Evolutionary conservation across 2,797 vertebrate species (phyloP).

Genomic region (Enteromius unitaeniatus): DNA sequence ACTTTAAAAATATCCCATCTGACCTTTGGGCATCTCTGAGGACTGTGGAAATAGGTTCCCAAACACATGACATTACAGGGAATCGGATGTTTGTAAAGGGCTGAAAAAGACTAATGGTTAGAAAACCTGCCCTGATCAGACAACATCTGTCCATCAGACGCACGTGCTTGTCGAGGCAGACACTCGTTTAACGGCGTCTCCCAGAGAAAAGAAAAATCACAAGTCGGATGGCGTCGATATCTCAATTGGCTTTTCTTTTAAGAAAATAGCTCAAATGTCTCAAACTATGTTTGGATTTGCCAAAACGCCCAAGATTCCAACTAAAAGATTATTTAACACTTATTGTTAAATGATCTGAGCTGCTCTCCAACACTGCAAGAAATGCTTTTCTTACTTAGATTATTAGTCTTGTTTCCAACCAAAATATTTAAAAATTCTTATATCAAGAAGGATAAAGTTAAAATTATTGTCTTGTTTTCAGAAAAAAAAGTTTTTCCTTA

Average conservation of each 20-base stretch:
- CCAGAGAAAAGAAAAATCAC: neutral
- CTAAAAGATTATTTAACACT: neutral
- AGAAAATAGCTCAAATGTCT: neutral
- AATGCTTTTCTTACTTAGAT: no score
- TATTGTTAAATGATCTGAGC: neutral
- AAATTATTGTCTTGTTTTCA: no score
- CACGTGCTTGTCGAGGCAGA: neutral
- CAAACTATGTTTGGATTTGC: neutral
- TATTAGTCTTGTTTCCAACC: no score
- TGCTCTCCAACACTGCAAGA: neutral
- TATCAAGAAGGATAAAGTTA: no score
- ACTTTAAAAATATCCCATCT: conserved; percentile 81
- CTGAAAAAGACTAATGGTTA: conserved; percentile 66
- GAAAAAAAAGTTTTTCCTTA: no score
- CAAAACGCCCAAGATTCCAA: neutral
- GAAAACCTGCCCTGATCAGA: conserved; percentile 44
- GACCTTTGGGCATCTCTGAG: conserved; percentile 74
- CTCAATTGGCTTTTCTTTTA: neutral
- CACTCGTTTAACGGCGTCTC: neutral
- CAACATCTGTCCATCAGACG: conserved; percentile 16
- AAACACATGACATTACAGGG: conserved; percentile 39
- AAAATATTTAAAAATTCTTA: no score
- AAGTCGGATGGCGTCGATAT: neutral
- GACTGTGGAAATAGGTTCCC: conserved; percentile 42
- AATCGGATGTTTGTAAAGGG: conserved; percentile 74